These are phyloP conservation scores for Agriopis marginaria DNA, from an alignment of 2,888 invertebrate genomes.

Conservation along the genomic window DNA sequence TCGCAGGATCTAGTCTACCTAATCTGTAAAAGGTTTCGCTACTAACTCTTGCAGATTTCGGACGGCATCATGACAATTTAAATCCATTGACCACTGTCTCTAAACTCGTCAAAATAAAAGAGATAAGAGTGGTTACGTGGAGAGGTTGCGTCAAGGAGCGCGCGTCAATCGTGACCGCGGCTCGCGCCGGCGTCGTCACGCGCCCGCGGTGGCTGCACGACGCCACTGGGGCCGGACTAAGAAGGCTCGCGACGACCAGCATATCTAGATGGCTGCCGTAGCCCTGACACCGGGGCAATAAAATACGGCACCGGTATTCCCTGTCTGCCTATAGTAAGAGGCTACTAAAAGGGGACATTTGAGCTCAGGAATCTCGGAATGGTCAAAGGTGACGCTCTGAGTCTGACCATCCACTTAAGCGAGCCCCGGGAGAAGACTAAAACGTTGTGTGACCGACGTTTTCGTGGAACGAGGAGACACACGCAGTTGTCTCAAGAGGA, in stretches of 20 bases:
- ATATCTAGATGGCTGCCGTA: too few relatives aligned
- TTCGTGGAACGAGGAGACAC: too few relatives aligned
- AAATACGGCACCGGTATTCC: too few relatives aligned
- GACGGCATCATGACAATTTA: background rate
- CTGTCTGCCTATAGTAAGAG: too few relatives aligned
- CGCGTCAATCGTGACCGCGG: slow-evolving; percentile 81
- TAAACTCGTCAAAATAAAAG: slow-evolving; percentile 36
- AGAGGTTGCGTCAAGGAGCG: slow-evolving; percentile 75
- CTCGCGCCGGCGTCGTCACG: slow-evolving; percentile 81
- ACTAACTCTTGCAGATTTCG: background rate
- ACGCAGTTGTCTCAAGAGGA: too few relatives aligned
- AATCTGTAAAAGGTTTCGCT: background rate
- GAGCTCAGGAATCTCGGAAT: too few relatives aligned
- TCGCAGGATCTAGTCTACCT: background rate
- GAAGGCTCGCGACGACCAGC: slow-evolving; percentile 4
- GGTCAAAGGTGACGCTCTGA: too few relatives aligned
- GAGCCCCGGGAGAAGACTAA: too few relatives aligned
- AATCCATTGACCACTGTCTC: slow-evolving; percentile 15
- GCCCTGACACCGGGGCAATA: too few relatives aligned
- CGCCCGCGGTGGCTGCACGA: slow-evolving; percentile 80
- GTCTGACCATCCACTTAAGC: too few relatives aligned
- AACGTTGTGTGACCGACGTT: too few relatives aligned
- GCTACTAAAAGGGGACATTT: too few relatives aligned
- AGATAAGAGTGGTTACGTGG: slow-evolving; percentile 45
- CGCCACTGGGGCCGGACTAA: slow-evolving; percentile 62